Evolutionary conservation across 92 coral and sea anemone species (phyloP).

Genomic region (Epizoanthus illoricatus): DNA sequence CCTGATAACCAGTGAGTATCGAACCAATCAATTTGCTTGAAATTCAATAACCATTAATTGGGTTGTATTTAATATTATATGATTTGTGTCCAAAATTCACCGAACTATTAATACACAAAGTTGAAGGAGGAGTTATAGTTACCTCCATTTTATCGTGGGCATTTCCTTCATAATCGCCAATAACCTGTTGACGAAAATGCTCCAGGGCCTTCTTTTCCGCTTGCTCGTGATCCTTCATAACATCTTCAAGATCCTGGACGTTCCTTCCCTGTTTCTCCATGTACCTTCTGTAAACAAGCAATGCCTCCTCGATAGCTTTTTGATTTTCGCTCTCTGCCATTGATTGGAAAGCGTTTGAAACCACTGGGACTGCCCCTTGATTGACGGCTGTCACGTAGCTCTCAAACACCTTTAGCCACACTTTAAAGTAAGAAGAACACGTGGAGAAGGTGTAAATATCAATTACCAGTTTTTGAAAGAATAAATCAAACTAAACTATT

Average conservation of each 20-base stretch:
- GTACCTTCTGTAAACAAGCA: background rate
- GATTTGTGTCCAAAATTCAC: no score
- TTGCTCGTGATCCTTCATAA: constrained; percentile 6
- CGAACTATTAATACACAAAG: no score
- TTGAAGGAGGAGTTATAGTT: background rate
- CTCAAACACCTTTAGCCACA: constrained; percentile 15
- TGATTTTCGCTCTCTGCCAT: constrained; percentile 8
- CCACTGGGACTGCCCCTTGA: constrained; percentile 1
- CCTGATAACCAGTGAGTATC: no score
- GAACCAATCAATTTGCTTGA: no score
- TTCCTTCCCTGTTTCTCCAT: background rate
- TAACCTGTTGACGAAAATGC: background rate
- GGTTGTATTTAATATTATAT: no score
- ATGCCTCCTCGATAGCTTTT: background rate
- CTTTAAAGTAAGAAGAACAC: background rate
- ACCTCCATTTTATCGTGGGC: background rate
- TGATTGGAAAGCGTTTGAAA: constrained; percentile 12
- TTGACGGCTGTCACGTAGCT: constrained; percentile 1
- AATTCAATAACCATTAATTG: no score
- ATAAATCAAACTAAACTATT: no score
- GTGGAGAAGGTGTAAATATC: no score
- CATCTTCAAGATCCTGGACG: background rate
- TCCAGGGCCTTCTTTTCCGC: background rate
- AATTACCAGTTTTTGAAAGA: no score
- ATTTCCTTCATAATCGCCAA: constrained; percentile 4